A percentile compares a stretch with the other conserved stretches of the same genome.
phyloP scores from a whole-genome alignment of 2,797 vertebrate species.

The Sorex maritimensis region DNA sequence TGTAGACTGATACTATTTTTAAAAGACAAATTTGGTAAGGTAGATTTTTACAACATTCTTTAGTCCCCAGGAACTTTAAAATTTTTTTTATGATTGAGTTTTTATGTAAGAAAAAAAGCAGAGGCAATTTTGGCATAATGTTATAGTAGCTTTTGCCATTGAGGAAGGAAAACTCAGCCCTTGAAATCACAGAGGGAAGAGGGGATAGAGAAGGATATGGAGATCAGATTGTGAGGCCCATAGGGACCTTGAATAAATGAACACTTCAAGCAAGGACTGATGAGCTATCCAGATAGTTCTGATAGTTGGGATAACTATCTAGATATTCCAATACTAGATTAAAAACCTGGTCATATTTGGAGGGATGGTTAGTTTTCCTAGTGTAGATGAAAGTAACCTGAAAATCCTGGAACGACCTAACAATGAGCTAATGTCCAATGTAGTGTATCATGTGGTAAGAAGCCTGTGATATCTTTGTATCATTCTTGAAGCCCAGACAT shows the following conservation, averaged over 20 bases:
- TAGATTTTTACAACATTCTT: constrained; percentile 32
- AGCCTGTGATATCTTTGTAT: background rate
- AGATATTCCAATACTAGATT: too few relatives aligned
- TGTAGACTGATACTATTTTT: background rate
- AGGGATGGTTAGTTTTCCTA: background rate
- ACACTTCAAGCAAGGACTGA: background rate
- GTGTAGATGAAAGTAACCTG: background rate
- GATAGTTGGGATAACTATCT: background rate
- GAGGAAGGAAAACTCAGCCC: background rate
- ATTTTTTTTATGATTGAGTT: constrained; percentile 17
- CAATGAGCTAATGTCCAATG: background rate
- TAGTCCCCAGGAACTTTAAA: background rate
- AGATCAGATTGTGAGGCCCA: background rate
- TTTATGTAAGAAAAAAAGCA: constrained; percentile 3
- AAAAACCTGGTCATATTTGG: background rate
- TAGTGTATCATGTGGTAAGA: background rate
- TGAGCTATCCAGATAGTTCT: background rate
- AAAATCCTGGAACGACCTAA: background rate
- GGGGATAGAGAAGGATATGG: background rate
- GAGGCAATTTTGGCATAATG: background rate
- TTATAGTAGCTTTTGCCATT: background rate
- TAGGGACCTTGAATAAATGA: background rate
- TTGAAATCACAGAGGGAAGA: background rate
- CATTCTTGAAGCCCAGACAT: background rate
- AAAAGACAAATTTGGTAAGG: constrained; percentile 23